A percentile compares a stretch with the other conserved stretches of the same genome.
These are phyloP conservation scores for Tachina lurida DNA, from an alignment of 2,888 invertebrate genomes.

Conservation along the genomic window DNA sequence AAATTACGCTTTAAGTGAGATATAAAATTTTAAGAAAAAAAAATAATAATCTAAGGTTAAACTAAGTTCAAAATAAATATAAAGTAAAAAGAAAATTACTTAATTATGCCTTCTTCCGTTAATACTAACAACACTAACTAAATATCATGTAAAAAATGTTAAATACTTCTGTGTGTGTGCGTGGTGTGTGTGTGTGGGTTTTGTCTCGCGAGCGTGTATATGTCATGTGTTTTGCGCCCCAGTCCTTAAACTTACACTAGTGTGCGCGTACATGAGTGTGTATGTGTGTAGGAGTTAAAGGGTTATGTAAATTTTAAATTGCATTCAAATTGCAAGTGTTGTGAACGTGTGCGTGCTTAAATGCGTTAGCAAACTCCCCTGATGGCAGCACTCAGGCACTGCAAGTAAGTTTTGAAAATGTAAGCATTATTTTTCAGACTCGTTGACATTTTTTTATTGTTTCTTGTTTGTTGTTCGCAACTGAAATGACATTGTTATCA, in stretches of 20 bases:
- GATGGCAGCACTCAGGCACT: not conserved
- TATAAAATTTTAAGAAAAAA: too few relatives aligned
- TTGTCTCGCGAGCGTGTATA: not conserved
- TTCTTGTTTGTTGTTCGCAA: not conserved
- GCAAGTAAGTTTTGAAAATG: slow-evolving; percentile 36
- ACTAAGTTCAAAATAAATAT: not conserved
- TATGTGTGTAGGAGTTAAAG: slow-evolving; percentile 19
- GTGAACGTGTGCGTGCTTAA: not conserved
- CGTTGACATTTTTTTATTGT: not conserved
- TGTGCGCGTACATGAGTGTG: not conserved
- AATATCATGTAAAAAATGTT: slow-evolving; percentile 44
- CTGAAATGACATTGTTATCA: slow-evolving; percentile 57
- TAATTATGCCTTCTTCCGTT: slow-evolving; percentile 14
- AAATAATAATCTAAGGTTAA: too few relatives aligned
- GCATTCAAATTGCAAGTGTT: not conserved
- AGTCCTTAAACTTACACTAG: not conserved
- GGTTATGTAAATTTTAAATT: slow-evolving; percentile 50
- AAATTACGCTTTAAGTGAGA: too few relatives aligned
- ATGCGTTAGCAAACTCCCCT: slow-evolving; percentile 5
- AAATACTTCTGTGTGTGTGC: not conserved
- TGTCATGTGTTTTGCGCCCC: not conserved
- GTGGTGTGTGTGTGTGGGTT: not conserved
- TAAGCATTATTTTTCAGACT: slow-evolving; percentile 2
- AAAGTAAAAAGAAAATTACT: not conserved
- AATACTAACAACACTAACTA: slow-evolving; percentile 35